phyloP scores from a whole-genome alignment of 2,888 invertebrate genomes.

The Zaprionus lineosus region DNA sequence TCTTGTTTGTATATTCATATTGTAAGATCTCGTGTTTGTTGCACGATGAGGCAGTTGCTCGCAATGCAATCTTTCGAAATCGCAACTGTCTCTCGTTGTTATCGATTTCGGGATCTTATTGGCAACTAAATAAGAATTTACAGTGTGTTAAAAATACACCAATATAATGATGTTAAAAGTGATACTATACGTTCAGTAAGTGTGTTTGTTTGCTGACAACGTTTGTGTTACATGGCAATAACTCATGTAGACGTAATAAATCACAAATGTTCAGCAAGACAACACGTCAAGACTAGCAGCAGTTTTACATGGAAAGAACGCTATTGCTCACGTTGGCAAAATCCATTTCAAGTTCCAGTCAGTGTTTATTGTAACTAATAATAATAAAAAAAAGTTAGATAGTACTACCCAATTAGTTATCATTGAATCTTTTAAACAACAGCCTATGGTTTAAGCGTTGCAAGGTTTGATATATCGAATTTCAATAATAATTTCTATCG shows the following conservation, averaged over 20 bases:
- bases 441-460: too few relatives aligned
- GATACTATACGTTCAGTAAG: constrained; percentile 58
- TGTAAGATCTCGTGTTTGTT: constrained; percentile 82
- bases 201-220: constrained; percentile 79
- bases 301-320: constrained; percentile 33
- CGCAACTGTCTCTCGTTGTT: constrained; percentile 82
- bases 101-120: constrained; percentile 83
- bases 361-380: too few relatives aligned
- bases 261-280: constrained; percentile 78
- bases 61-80: constrained; percentile 34
- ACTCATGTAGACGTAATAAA: constrained; percentile 51
- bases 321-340: too few relatives aligned
- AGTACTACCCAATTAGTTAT: too few relatives aligned
- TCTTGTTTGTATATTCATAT: too few relatives aligned
- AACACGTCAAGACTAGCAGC: constrained; percentile 72
- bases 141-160: constrained; percentile 2
- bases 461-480: too few relatives aligned
- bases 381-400: too few relatives aligned
- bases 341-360: too few relatives aligned
- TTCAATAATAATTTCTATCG: too few relatives aligned
- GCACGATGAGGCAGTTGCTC: constrained; percentile 82
- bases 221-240: constrained; percentile 65
- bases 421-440: too few relatives aligned
- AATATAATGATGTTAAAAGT: constrained; percentile 42
- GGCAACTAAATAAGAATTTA: constrained; percentile 55